Conservation (phyloP, 2,888 invertebrate species). For the Tineola bisselliella region DNA sequence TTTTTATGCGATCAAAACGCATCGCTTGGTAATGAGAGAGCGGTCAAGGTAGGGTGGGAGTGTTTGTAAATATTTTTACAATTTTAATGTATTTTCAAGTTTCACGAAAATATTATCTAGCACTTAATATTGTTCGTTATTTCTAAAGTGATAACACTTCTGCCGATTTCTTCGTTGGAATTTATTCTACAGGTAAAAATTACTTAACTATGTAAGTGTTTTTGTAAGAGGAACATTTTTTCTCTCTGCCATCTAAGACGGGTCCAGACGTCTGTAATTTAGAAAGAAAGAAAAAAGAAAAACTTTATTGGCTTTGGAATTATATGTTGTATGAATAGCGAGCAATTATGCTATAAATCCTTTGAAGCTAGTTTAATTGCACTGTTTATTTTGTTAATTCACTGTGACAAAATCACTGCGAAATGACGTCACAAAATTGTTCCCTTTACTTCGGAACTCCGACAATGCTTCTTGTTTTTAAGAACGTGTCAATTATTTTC, state of each 20-base stretch:
- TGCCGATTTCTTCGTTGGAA: constrained; percentile 4
- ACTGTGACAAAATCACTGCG: no score
- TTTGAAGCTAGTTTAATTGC: no score
- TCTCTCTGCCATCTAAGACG: not conserved
- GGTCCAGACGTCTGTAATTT: no score
- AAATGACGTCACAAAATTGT: no score
- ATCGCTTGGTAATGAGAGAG: constrained; percentile 16
- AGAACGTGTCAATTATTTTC: no score
- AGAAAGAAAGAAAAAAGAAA: no score
- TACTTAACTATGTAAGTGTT: not conserved
- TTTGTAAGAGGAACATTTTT: not conserved
- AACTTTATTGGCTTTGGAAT: no score
- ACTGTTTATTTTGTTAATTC: no score
- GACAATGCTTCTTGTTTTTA: no score
- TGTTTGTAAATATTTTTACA: constrained; percentile 55
- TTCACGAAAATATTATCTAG: constrained; percentile 47
- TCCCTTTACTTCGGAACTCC: no score
- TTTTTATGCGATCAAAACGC: constrained; percentile 11
- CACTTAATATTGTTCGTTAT: constrained; percentile 45
- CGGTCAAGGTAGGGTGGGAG: not conserved
- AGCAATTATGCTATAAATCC: no score
- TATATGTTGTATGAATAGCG: no score
- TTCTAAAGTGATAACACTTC: constrained; percentile 32
- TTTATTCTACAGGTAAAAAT: not conserved
- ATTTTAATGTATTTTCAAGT: constrained; percentile 52